phyloP scores from a whole-genome alignment of 2,797 vertebrate genomes.

The Spea hammondii region DNA sequence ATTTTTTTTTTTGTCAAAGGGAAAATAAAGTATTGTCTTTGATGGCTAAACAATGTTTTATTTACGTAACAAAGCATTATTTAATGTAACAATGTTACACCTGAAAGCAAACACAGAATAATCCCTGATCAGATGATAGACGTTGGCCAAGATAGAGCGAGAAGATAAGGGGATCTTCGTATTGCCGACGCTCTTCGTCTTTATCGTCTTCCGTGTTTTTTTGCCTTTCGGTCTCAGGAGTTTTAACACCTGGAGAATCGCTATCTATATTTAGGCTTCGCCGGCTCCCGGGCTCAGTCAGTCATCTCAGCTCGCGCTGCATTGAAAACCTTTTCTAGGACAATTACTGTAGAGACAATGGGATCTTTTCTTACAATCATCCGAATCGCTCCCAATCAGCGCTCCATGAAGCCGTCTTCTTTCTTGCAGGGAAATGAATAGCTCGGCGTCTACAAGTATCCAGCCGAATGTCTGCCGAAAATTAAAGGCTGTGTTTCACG shows the following conservation, averaged over 20 bases:
- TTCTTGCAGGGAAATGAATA: slow-evolving; percentile 4
- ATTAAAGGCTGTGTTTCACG: no score
- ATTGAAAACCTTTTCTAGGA: slow-evolving; percentile 32
- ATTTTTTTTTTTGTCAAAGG: no score
- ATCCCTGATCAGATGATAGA: no score
- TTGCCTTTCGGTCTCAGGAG: slow-evolving; percentile 18
- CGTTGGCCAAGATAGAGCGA: no score
- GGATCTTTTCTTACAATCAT: slow-evolving; percentile 19
- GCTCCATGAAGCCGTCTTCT: neutral
- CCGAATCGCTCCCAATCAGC: neutral
- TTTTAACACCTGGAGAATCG: slow-evolving; percentile 37
- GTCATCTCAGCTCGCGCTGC: slow-evolving; percentile 21
- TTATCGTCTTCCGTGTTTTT: slow-evolving; percentile 5
- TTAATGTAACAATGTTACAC: no score
- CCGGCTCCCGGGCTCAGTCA: neutral
- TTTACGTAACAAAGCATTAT: no score
- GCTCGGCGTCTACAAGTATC: no score
- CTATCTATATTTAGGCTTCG: slow-evolving; percentile 35
- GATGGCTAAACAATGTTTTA: no score
- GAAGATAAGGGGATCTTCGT: neutral
- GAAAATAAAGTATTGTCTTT: no score
- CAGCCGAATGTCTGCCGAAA: no score
- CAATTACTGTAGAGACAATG: slow-evolving; percentile 29
- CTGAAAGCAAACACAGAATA: no score
- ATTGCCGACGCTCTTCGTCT: neutral